Evolutionary conservation across 2,888 invertebrate species (phyloP).

Genomic region (Plagodis pulveraria): DNA sequence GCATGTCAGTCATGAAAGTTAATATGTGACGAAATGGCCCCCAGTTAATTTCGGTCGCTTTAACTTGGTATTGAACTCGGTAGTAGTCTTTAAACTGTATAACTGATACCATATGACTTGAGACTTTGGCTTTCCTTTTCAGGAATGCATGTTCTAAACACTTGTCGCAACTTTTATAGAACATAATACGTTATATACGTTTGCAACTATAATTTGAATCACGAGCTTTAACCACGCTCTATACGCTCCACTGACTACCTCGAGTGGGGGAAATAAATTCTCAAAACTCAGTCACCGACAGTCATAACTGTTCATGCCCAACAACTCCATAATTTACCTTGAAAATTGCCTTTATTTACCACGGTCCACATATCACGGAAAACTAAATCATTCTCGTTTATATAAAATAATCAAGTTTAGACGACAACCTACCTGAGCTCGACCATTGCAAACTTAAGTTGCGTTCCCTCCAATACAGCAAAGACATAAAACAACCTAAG

Average conservation of each 20-base stretch:
- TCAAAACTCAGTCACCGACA: constrained; percentile 8
- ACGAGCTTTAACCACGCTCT: neutral
- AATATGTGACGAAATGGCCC: too few relatives aligned
- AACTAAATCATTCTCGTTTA: constrained; percentile 17
- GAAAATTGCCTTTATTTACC: constrained; percentile 16
- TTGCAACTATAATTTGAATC: too few relatives aligned
- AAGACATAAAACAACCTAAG: constrained; percentile 16
- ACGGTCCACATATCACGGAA: constrained; percentile 14
- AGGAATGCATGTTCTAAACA: too few relatives aligned
- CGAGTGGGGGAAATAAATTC: constrained; percentile 11
- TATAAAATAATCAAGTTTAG: constrained; percentile 26
- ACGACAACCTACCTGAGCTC: constrained; percentile 35
- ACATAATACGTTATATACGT: too few relatives aligned
- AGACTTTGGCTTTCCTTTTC: too few relatives aligned
- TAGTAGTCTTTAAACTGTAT: too few relatives aligned
- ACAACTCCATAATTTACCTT: neutral
- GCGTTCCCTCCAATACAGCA: constrained; percentile 35
- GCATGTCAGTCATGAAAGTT: too few relatives aligned
- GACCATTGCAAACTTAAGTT: constrained; percentile 32
- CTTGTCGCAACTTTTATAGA: too few relatives aligned
- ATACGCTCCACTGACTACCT: neutral
- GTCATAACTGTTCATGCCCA: constrained; percentile 12
- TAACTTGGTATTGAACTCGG: too few relatives aligned
- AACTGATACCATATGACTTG: too few relatives aligned
- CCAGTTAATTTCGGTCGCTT: too few relatives aligned